phyloP scores from a whole-genome alignment of 2,888 invertebrate genomes.

The Amorpha juglandis region DNA sequence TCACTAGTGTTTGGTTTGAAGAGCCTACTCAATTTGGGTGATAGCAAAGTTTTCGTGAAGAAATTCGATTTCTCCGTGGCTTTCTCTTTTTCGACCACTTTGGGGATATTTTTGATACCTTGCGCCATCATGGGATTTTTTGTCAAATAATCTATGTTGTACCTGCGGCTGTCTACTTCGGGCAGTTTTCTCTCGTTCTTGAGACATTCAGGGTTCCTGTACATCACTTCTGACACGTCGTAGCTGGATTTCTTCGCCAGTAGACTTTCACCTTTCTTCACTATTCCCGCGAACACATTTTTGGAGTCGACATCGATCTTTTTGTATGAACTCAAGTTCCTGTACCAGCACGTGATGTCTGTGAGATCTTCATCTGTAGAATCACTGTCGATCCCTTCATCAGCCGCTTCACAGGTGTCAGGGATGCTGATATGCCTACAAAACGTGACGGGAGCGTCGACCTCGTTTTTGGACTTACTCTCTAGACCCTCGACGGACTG shows the following conservation, averaged over 20 bases:
- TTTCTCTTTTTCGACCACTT: slow-evolving; percentile 50
- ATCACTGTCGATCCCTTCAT: slow-evolving; percentile 55
- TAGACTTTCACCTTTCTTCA: slow-evolving; percentile 57
- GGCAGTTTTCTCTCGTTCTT: slow-evolving; percentile 54
- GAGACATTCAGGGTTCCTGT: slow-evolving; percentile 49
- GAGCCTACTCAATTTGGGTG: slow-evolving; percentile 73
- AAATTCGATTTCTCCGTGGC: slow-evolving; percentile 61
- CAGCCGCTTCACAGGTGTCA: slow-evolving; percentile 46
- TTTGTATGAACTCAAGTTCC: slow-evolving; percentile 48
- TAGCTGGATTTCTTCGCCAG: slow-evolving; percentile 62
- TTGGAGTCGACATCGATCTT: slow-evolving; percentile 57
- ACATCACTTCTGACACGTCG: slow-evolving; percentile 59
- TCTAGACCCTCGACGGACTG: slow-evolving; percentile 76
- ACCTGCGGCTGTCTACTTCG: slow-evolving; percentile 59
- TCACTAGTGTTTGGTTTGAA: slow-evolving; percentile 69
- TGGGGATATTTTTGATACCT: slow-evolving; percentile 59
- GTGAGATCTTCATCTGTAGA: slow-evolving; percentile 45
- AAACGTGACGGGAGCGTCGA: slow-evolving; percentile 51
- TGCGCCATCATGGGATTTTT: slow-evolving; percentile 56
- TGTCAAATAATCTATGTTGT: slow-evolving; percentile 61
- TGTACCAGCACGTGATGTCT: slow-evolving; percentile 49
- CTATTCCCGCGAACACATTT: slow-evolving; percentile 49
- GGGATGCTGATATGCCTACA: slow-evolving; percentile 68
- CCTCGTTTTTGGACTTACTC: slow-evolving; percentile 54
- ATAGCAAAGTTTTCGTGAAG: slow-evolving; percentile 71